Base-by-base conservation (phyloP, 2,888 invertebrate genomes). In the Drosophila mercatorum region DNA sequence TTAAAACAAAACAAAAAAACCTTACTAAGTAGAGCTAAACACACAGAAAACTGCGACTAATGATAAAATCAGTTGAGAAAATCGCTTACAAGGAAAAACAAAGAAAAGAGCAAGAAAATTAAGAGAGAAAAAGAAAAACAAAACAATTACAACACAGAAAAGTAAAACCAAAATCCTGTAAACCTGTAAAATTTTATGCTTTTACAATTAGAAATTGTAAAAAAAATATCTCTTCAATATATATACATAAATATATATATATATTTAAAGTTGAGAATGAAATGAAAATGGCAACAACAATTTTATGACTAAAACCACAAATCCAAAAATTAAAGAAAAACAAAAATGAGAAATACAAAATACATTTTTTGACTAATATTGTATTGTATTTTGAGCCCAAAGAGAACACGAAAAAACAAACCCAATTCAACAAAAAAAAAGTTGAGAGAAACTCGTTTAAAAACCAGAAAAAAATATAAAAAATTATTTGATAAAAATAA, bases 371-470 rank as follows among this genome's bases (percentile, higher is more conserved):
- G 81, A 85, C 64, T 77, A 78, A 83, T 83, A 82, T 82, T 82
- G 73, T 88, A 87, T 74, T 85, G 85, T 87, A 87, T 89, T 89
- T 89, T 78, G 89, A 89, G 75, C 89, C 86, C 88, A 86, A 86
- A 80, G 84, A 88, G 68, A 75, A 51, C 7, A 62, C 40, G 64
- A 60, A 75, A 75, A 68, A 34, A 59, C 34, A 74, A 83, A 71
- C 72, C 70, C 60, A 66, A 82, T 77, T 84, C 72, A 77, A 79
- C 22, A 22, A 69, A 67, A 64, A 3, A 41, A 44, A 69, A 17
- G 83, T 88, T 88, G 83, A 80, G 58, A 67, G 41, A 72, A 83
- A 75, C 75, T 88, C 87, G 87, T 88, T 88, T 84, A 72, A 75
- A 75, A 74, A 78, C 52, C 66, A 74, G 31, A 51, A 70, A 73